Base-by-base conservation (phyloP, 2,888 invertebrate genomes). In the Drosophila monieri region DNA sequence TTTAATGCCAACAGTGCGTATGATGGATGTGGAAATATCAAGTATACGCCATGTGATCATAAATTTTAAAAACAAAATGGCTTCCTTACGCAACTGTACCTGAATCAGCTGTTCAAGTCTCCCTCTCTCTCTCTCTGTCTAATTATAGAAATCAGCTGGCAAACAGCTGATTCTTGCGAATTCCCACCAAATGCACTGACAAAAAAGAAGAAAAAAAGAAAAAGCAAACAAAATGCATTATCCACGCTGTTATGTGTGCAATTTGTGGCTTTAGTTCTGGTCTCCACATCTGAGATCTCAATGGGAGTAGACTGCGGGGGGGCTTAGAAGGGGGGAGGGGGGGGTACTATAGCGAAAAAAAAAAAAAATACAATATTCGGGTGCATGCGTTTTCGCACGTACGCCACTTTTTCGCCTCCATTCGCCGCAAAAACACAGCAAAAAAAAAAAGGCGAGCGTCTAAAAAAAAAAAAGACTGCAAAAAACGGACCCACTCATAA, bases 331-430 rank as follows among this genome's bases (percentile, higher is more conserved):
- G 47, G 67, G 43, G 67, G 35, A 43, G 27, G 66, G 67, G 35
- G 53, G 27, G 53, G 43, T 30, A 25, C 21, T 23, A 23, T 4
- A 21, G 4, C 21, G 18, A 23, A n/a, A 35, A 12, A n/a, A 8
- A 14, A 15, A 61, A 44, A 51, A 54, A 54, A 27, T 49, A 44
- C 14, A 76, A 69, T 81, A 74, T 83, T 83, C 66, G 85, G 74
- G 75, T 88, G 90, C 91, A 90, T 90, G 90, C 86, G 84, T 89
- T 89, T 90, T 90, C 74, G 90, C 90, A 90, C 90, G 90, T 90
- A 90, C 89, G 89, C 90, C 90, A 90, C 65, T 77, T 61, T 71
- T 27, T 27, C 27, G 43, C 41, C 59, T 69, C 53, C 65, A 75
- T 75, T 87, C 74, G 70, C 73, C 68, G 52, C 69, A 76, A 41